Evolutionary conservation across 35 echinoderm and acorn worm genomes (phyloP).

Genomic region (Eucidaris tribuloides): DNA sequence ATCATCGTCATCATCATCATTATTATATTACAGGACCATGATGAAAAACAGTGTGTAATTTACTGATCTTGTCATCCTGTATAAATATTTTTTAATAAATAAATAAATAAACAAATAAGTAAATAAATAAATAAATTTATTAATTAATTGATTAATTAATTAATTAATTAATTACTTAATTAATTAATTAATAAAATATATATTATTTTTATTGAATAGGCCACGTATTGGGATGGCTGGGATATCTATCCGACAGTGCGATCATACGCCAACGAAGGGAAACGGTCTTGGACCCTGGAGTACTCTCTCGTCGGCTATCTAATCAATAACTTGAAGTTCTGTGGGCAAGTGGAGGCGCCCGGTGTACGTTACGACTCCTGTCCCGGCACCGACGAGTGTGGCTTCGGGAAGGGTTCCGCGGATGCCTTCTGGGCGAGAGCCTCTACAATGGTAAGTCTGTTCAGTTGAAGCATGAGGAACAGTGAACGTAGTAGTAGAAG

Average conservation of each 20-base stretch:
- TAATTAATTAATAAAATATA: no score
- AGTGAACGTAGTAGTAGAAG: neutral
- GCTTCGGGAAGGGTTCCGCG: conserved; percentile 39
- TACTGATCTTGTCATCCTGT: no score
- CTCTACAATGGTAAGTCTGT: conserved; percentile 63
- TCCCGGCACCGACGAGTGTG: conserved; percentile 37
- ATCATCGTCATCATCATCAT: no score
- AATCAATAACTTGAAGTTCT: conserved; percentile 62
- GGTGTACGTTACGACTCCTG: conserved; percentile 49
- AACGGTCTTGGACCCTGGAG: conserved; percentile 56
- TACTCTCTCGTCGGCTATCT: conserved; percentile 64
- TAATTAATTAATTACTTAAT: no score
- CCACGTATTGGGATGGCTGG: conserved; percentile 80
- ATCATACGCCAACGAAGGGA: conserved; percentile 61
- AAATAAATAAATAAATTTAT: no score
- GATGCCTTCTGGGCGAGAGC: conserved; percentile 74
- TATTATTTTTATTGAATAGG: conserved; percentile 24
- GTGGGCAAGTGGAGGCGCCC: conserved; percentile 27
- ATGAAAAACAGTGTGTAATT: no score
- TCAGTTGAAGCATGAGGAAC: neutral
- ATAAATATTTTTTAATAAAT: no score
- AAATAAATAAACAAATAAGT: no score
- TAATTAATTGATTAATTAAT: no score
- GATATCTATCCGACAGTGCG: conserved; percentile 59
- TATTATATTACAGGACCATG: no score